Conservation (phyloP, 2,797 vertebrate genomes). For the Coregonus sp. region DNA sequence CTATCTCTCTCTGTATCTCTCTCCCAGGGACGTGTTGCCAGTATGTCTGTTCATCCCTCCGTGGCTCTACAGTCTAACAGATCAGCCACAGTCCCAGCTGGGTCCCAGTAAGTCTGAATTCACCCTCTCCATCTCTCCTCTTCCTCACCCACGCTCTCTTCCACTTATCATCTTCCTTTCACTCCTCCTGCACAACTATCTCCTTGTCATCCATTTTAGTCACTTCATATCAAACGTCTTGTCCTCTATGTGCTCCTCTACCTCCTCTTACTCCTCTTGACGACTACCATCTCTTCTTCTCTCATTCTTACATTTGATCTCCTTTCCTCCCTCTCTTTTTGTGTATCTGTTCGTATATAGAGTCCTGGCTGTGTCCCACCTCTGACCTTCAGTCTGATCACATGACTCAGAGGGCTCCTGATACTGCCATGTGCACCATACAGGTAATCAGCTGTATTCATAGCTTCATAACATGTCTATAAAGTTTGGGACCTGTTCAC, state of each 20-base stretch:
- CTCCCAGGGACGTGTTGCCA: slow-evolving; percentile 50
- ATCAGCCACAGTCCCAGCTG: slow-evolving; percentile 50
- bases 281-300: background rate
- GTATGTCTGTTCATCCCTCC: slow-evolving; percentile 35
- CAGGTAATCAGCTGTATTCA: slow-evolving; percentile 61
- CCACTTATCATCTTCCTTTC: background rate
- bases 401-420: slow-evolving; percentile 49
- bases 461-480: background rate
- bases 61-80: slow-evolving; percentile 38
- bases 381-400: slow-evolving; percentile 49
- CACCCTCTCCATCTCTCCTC: background rate
- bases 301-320: background rate
- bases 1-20: slow-evolving; percentile 58
- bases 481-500: background rate
- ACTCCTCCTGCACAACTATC: background rate
- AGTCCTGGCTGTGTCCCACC: slow-evolving; percentile 67
- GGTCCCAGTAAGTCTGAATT: slow-evolving; percentile 55
- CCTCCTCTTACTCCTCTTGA: background rate
- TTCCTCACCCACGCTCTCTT: background rate
- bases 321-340: background rate
- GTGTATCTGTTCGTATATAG: slow-evolving; percentile 45
- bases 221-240: background rate
- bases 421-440: slow-evolving; percentile 73
- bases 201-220: background rate
- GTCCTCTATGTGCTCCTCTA: background rate